Evolutionary conservation across 2,113 vertebrate genomes (phyloP), one percentile per base, ranked within the genome.

Genomic region (Ctenomys sociabilis): DNA sequence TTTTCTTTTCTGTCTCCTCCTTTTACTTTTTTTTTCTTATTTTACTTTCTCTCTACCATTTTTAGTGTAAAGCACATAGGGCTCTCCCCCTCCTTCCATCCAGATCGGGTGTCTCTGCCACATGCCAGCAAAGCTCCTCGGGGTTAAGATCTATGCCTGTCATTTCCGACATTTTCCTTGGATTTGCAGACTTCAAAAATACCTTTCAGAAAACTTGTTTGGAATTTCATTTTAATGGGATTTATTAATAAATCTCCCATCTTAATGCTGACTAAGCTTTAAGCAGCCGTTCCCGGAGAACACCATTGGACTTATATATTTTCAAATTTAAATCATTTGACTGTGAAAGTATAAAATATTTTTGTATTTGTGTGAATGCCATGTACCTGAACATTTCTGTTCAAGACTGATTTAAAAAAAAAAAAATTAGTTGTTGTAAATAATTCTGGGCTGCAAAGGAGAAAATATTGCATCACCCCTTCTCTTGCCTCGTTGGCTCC

Each of bases 221-320:
- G 90, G 94, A 97, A 97, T 93, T 97, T 98, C 95, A 78, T 86
- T 97, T 97, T 96, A 88, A 83, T 97, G 97, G 89, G 96, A 97
- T 97, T 97, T 97, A 57, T 95, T 61, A 96, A 95, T 96, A 96
- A 97, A 95, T 96, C 37, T 85, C 6, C 6, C 92, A 92, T 96
- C 90, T 97, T 96, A 97, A 63, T 95, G 77, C 68, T 94, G 45
- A 90, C 85, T 97, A 97, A 82, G 97, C 98, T 98, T 97, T 92
- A 96, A 95, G 93, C 84, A 94, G 90, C 66, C 68, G 97, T 96
- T 97, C n/a, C 89, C 93, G 88, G 84, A 83, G 95, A 81, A 93
- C 85, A 75, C 90, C 95, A 82, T 97, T 7, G 82, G 95, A 95
- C 95, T 95, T 98, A 98, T 97, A 91, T 45, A 66, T 98, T 96